These are phyloP conservation scores for Enteromius anoplus DNA, from an alignment of 2,797 vertebrate species.

Conservation along the genomic window DNA sequence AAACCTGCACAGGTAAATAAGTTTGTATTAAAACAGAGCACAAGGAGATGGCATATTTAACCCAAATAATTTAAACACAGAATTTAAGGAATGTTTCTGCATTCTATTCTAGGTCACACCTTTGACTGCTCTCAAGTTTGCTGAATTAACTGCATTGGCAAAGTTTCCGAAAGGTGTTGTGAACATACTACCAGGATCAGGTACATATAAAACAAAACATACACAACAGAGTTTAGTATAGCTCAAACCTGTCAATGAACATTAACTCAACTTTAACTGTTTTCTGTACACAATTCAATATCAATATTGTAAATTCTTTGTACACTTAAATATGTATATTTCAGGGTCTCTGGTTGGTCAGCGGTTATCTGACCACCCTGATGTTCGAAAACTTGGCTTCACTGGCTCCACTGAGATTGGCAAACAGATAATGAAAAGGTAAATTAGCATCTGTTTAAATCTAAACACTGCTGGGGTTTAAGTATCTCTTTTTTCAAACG, in stretches of 20 bases:
- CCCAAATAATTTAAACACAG: neutral
- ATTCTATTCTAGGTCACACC: conserved; percentile 80
- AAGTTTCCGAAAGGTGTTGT: conserved; percentile 87
- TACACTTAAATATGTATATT: neutral
- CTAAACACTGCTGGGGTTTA: neutral
- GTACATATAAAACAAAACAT: conserved; percentile 61
- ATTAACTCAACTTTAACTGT: neutral
- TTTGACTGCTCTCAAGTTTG: conserved; percentile 87
- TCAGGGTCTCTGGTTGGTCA: conserved; percentile 85
- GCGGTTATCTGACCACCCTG: conserved; percentile 84
- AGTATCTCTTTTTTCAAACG: neutral
- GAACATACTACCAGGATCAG: conserved; percentile 86
- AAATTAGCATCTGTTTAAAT: conserved; percentile 30
- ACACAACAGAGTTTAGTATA: neutral
- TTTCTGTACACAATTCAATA: neutral
- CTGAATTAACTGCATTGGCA: conserved; percentile 81
- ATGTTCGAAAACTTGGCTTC: conserved; percentile 87
- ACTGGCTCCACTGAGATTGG: conserved; percentile 89
- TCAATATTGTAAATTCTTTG: neutral
- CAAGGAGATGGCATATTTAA: neutral
- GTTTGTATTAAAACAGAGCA: neutral
- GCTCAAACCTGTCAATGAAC: neutral
- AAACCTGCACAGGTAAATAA: conserved; percentile 85
- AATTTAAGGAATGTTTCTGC: conserved; percentile 12
- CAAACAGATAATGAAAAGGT: conserved; percentile 93